Conservation (phyloP, 2,113 vertebrate species). For the Chinchilla lanigera region DNA sequence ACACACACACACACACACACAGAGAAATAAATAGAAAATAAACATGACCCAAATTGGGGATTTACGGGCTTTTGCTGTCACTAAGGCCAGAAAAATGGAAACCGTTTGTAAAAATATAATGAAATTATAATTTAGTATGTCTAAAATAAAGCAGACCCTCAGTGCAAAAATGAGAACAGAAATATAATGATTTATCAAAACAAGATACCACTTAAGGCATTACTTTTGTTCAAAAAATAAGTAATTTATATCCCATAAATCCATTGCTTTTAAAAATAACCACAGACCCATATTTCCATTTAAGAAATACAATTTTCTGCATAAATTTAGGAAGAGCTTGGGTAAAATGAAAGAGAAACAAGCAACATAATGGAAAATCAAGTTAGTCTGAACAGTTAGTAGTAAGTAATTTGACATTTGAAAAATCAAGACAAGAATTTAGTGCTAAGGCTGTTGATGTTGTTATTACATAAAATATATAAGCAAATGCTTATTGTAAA, state of each 20-base stretch:
- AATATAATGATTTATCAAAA: constrained; percentile 49
- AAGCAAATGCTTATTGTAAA: constrained; percentile 35
- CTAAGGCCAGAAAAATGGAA: constrained; percentile 17
- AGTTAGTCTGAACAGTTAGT: constrained; percentile 82
- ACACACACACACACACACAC: not conserved
- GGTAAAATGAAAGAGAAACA: constrained; percentile 83
- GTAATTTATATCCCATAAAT: constrained; percentile 88
- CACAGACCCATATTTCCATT: constrained; percentile 83
- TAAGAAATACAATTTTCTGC: constrained; percentile 82
- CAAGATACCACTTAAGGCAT: constrained; percentile 7
- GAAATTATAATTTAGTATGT: constrained; percentile 51
- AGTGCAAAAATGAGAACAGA: constrained; percentile 59
- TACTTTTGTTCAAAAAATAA: constrained; percentile 17
- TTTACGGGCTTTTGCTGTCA: constrained; percentile 5
- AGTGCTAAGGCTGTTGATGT: not conserved
- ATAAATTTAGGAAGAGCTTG: constrained; percentile 82
- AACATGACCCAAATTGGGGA: not conserved
- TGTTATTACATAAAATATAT: not conserved
- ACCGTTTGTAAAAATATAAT: constrained; percentile 55
- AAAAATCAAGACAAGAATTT: constrained; percentile 38
- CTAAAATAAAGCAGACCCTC: constrained; percentile 57
- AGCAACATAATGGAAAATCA: constrained; percentile 90
- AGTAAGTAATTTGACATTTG: constrained; percentile 37
- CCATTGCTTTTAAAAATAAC: constrained; percentile 87
- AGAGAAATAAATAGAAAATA: not conserved